Conservation (phyloP, 2,888 invertebrate species). For the Dione juno region DNA sequence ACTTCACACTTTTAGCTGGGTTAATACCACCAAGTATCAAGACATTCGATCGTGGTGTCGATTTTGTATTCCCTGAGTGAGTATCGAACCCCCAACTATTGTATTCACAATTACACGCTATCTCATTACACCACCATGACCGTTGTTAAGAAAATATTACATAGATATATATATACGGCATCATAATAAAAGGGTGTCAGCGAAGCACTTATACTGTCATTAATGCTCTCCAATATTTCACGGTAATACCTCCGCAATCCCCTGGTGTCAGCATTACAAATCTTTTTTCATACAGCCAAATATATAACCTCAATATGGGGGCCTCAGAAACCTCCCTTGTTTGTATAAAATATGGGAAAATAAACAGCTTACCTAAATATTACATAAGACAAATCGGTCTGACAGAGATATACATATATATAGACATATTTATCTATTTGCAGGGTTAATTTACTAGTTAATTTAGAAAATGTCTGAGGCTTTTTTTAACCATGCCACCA, state of each 20-base stretch:
- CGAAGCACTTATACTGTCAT: conserved; percentile 40
- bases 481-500: too few relatives aligned
- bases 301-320: not conserved
- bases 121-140: too few relatives aligned
- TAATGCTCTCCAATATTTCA: conserved; percentile 42
- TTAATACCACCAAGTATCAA: too few relatives aligned
- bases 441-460: too few relatives aligned
- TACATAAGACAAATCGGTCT: not conserved
- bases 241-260: conserved; percentile 31
- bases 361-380: not conserved
- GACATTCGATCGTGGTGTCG: too few relatives aligned
- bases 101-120: too few relatives aligned
- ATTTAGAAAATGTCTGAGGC: too few relatives aligned
- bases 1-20: too few relatives aligned
- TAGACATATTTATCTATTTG: too few relatives aligned
- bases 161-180: not conserved
- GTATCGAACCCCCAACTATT: too few relatives aligned
- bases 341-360: not conserved
- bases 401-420: too few relatives aligned
- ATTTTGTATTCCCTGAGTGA: too few relatives aligned
- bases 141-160: not conserved
- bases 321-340: not conserved
- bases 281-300: conserved; percentile 21
- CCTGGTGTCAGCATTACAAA: conserved; percentile 36
- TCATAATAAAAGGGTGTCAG: conserved; percentile 13